Evolutionary conservation across 2,888 invertebrate species (phyloP), one percentile per base, ranked within the genome.

Genomic region (Slavum lentiscoides): DNA sequence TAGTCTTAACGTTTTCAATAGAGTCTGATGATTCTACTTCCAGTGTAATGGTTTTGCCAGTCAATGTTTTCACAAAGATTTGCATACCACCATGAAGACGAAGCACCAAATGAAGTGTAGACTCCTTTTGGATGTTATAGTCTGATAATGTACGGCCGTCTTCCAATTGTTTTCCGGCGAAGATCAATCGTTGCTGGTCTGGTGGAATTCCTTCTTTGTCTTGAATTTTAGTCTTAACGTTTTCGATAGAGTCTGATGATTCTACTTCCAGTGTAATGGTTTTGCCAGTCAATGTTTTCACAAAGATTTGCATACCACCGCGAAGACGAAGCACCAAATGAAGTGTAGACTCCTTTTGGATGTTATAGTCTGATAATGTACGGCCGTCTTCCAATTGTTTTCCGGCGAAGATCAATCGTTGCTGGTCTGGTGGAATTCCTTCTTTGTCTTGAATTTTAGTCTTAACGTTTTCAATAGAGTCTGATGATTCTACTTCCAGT

Each of bases 41-140:
- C 6, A 87, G 84, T 15, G 87, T 87, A 83, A 88, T 88, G 75
- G 88, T 88, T 84, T 88, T 88, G 53, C 88, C 88, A 17, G 88
- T 88, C 1, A 88, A 84, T 5, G 88, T 88, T 84, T 88, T 88
- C n/a, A 88, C 87, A 84, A 87, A 89, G 84, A 91, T 90, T 86
- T 90, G 90, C 85, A 91, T 90, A 83, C 90, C 90, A 84, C 90
- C 90, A 83, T 90, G 86, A 59, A 90, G 87, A 84, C 90, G 88
- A 80, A 90, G 86, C 59, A 90, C 90, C 84, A 87, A 83, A 85
- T 90, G 89, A 21, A 90, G 87, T 5, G 89, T 90, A 0, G 89
- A 89, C 85, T 90, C 87, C 85, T 89, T 89, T 85, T 90, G 89
- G 84, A 89, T 89, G 84, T 89, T 89, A 85, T 89, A 89, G 84